Base-by-base conservation (phyloP, 2,113 vertebrate genomes). In the Vimba vimba region DNA sequence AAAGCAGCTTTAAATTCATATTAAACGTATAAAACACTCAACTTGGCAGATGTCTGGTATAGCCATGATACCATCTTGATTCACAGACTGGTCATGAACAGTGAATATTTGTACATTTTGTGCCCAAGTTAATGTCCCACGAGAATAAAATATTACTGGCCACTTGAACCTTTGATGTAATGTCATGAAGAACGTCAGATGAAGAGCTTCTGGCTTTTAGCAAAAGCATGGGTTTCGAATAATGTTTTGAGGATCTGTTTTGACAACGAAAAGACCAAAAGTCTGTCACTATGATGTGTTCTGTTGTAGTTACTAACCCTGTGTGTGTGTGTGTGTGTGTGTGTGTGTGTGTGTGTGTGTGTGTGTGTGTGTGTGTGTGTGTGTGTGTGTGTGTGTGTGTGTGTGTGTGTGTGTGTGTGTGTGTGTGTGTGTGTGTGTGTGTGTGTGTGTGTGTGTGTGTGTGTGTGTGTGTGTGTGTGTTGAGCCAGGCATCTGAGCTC, bases 221-320 rank as follows among this genome's bases (percentile, higher is more conserved):
- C 33, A 27, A 11, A 79, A 69, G 76, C n/a, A 33, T 39, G 47
- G 25, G 57, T 88, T 78, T 88, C 62, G 21, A 17, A 3, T 10
- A 27, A 82, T 75, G 60, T 21, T 50, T 83, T 86, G 80, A 33
- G 17, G 52, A 77, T 71, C 73, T 85, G 84, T 68, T 83, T 86
- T 86, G 87, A 88, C 87, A 62, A 88, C 84, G 23, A 75, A 71
- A 59, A 81, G 15, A 12, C 52, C 73, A 80, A 59, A 76, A 27
- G 73, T 83, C 62, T 45, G 66, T 83, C 55, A 79, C 60, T 60
- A 86, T 76, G 79, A 82, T 82, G 69, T 43, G 55, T 80, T 80
- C 36, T 84, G 85, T 76, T 79, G 59, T 80, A 86, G 80, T 86
- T 81, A 84, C 69, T 27, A 30, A 43, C 52, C 21, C n/a, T 45